Evolutionary conservation across 2,888 invertebrate genomes (phyloP).

Genomic region (Protodeltote pygarga): DNA sequence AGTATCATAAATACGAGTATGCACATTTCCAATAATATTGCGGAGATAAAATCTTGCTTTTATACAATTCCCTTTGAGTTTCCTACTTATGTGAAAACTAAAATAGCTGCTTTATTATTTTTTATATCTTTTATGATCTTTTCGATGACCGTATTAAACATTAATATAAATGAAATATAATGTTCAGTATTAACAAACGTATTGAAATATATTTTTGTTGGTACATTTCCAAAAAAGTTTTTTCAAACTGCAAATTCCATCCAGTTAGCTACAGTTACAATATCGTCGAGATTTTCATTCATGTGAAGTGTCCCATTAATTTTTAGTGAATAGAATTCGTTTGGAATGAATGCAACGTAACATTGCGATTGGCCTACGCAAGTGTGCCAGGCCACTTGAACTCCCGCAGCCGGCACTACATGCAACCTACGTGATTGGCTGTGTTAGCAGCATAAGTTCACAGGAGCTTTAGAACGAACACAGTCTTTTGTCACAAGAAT

Average conservation of each 20-base stretch:
- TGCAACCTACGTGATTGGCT: constrained; percentile 54
- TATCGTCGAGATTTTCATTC: constrained; percentile 7
- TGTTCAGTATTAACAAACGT: too few relatives aligned
- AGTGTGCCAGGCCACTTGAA: constrained; percentile 51
- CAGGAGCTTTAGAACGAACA: constrained; percentile 35
- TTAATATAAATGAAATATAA: too few relatives aligned
- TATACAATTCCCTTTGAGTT: constrained; percentile 20
- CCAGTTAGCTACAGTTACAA: too few relatives aligned
- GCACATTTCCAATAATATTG: constrained; percentile 28
- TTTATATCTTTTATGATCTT: too few relatives aligned
- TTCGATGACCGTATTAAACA: too few relatives aligned
- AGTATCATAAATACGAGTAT: constrained; percentile 40
- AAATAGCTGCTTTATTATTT: constrained; percentile 1
- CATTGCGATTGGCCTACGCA: constrained; percentile 50
- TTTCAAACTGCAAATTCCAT: too few relatives aligned
- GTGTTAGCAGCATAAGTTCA: constrained; percentile 47
- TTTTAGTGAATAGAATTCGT: constrained; percentile 46
- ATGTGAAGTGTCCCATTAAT: constrained; percentile 43
- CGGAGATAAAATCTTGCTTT: constrained; percentile 28
- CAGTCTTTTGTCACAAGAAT: constrained; percentile 49
- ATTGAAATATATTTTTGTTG: too few relatives aligned
- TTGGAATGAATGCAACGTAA: constrained; percentile 54
- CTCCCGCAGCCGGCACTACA: constrained; percentile 29
- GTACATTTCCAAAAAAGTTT: too few relatives aligned
- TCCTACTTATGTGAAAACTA: constrained; percentile 7